Percentiles rank a stretch among this genome's conserved stretches.
Conservation (phyloP, 2,797 vertebrate species). For the Rachycentron canadum region DNA sequence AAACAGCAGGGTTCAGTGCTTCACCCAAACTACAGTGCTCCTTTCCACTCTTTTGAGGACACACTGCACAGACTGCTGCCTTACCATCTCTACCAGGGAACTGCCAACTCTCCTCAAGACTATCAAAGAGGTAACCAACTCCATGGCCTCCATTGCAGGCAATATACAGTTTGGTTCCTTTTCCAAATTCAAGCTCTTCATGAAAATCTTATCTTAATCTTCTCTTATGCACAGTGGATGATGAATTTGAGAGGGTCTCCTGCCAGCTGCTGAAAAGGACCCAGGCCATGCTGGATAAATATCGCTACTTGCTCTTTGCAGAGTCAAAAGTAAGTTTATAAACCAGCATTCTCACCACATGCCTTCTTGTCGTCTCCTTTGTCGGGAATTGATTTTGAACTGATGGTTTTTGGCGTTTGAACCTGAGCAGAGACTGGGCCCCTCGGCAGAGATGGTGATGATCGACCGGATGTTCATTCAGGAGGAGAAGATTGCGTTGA, state of each 20-base stretch:
- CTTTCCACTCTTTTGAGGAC: slow-evolving; percentile 92
- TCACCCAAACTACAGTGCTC: slow-evolving; percentile 92
- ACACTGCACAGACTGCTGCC: slow-evolving; percentile 91
- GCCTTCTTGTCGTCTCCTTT: background rate
- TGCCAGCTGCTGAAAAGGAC: slow-evolving; percentile 93
- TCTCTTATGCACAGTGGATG: slow-evolving; percentile 87
- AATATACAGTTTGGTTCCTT: background rate
- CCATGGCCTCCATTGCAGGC: background rate
- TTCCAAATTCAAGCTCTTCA: background rate
- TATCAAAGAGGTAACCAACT: slow-evolving; percentile 86
- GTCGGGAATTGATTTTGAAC: slow-evolving; percentile 61
- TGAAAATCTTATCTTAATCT: background rate
- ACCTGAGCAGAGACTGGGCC: slow-evolving; percentile 90
- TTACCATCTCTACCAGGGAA: slow-evolving; percentile 96
- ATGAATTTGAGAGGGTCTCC: slow-evolving; percentile 94
- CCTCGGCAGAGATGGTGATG: slow-evolving; percentile 98
- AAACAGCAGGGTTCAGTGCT: slow-evolving; percentile 94
- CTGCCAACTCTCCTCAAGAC: slow-evolving; percentile 88
- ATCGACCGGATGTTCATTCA: slow-evolving; percentile 98
- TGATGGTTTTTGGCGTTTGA: slow-evolving; percentile 53
- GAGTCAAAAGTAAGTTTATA: slow-evolving; percentile 92
- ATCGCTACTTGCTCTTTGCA: slow-evolving; percentile 92
- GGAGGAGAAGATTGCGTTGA: slow-evolving; percentile 92
- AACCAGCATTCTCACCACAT: background rate
- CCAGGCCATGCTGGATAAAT: slow-evolving; percentile 97